Evolutionary conservation across 92 coral and sea anemone genomes (phyloP).

Genomic region (Chrysogorgia sp.): DNA sequence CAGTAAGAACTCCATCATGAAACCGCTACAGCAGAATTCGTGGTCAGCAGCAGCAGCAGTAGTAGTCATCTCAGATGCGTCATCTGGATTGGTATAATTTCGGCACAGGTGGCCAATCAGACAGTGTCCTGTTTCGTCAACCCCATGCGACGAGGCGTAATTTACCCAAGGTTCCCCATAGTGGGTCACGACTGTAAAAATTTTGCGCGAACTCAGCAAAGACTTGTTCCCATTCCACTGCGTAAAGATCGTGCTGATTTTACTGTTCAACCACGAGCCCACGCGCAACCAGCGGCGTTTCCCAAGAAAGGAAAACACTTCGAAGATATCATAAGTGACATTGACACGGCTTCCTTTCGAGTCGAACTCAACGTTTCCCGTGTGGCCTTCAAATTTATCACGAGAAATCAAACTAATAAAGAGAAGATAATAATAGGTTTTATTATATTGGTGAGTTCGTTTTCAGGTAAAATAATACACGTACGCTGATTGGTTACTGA

Average conservation of each 20-base stretch:
- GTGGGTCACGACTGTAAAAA: not conserved
- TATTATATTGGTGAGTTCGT: too few relatives aligned
- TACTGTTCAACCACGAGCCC: slow-evolving; percentile 8
- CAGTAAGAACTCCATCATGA: slow-evolving; percentile 7
- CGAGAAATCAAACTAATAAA: not conserved
- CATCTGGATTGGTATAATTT: not conserved
- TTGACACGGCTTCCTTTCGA: not conserved
- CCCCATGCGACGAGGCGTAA: not conserved
- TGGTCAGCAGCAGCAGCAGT: not conserved
- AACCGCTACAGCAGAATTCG: not conserved
- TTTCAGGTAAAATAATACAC: too few relatives aligned
- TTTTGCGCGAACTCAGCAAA: not conserved
- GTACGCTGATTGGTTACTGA: too few relatives aligned
- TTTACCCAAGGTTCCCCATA: slow-evolving; percentile 8
- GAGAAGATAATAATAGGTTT: not conserved
- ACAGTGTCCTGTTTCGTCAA: not conserved
- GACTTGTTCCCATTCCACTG: not conserved
- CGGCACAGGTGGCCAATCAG: not conserved
- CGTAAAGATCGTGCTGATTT: not conserved
- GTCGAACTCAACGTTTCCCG: not conserved
- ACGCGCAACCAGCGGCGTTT: slow-evolving; percentile 23
- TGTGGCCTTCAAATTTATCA: not conserved
- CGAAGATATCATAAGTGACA: slow-evolving; percentile 1
- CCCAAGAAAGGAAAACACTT: slow-evolving; percentile 1
- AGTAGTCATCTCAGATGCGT: not conserved